These are phyloP conservation scores for Apaloderma vittatum DNA, from an alignment of 2,113 vertebrate genomes.

Conservation along the genomic window DNA sequence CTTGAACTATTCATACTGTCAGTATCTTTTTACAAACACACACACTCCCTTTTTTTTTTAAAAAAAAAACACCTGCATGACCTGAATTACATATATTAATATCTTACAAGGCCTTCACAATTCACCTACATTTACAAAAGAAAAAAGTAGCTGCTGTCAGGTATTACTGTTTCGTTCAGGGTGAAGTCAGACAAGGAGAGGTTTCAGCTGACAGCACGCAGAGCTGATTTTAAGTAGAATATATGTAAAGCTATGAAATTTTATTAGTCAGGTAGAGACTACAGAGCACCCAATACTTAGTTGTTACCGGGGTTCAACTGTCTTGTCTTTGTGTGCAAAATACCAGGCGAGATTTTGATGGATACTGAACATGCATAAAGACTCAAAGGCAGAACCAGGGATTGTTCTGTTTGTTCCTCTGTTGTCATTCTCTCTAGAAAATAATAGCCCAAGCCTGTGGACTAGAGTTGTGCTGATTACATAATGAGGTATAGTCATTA, in stretches of 20 bases:
- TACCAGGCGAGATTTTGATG: neutral
- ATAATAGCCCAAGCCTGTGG: neutral
- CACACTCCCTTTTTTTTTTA: neutral
- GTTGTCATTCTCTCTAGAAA: neutral
- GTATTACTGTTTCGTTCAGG: neutral
- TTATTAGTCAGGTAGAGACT: neutral
- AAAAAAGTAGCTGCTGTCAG: neutral
- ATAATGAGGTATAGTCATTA: neutral
- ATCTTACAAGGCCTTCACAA: conserved; percentile 67
- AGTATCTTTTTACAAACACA: neutral
- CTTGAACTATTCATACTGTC: conserved; percentile 46
- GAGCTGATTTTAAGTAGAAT: neutral
- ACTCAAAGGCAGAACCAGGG: neutral
- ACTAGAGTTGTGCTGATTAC: neutral
- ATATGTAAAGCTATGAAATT: neutral
- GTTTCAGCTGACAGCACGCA: neutral
- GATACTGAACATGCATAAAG: neutral
- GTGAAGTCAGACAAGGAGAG: conserved; percentile 14
- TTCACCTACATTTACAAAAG: conserved; percentile 13
- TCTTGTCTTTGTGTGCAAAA: neutral
- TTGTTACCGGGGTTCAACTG: neutral
- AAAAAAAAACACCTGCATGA: neutral
- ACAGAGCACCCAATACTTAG: neutral
- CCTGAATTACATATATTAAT: conserved; percentile 57
- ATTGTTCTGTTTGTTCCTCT: neutral